Percentiles rank a stretch among this genome's conserved stretches.
Evolutionary conservation across 2,113 vertebrate species (phyloP).

Genomic region (Aphyosemion australe): DNA sequence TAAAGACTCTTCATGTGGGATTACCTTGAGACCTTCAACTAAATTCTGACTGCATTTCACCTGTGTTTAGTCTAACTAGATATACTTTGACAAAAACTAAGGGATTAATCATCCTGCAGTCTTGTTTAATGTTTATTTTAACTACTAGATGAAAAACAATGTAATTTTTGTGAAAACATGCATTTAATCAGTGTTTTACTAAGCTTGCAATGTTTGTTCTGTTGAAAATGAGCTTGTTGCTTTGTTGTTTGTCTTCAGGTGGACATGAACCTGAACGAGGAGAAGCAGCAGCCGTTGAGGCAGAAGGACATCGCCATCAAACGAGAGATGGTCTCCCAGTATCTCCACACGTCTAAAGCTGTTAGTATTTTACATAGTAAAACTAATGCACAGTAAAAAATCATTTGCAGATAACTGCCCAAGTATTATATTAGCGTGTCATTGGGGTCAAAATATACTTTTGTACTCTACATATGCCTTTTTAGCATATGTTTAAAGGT

Average conservation of each 20-base stretch:
- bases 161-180: neutral
- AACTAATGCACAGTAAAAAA: neutral
- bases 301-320: conserved; percentile 85
- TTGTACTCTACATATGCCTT: no score
- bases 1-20: neutral
- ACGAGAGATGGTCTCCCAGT: conserved; percentile 89
- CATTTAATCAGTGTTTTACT: neutral
- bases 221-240: neutral
- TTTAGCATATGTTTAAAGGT: no score
- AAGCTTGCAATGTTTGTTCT: neutral
- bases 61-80: neutral
- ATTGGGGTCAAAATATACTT: no score
- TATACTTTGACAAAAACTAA: neutral
- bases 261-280: conserved; percentile 90
- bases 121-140: no score
- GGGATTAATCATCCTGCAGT: neutral
- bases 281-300: conserved; percentile 85
- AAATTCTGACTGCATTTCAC: neutral
- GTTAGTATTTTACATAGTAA: conserved; percentile 73
- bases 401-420: neutral
- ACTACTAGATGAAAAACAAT: no score
- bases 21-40: neutral
- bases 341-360: conserved; percentile 85
- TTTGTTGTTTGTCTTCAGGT: conserved; percentile 66
- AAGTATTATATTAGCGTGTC: no score